Evolutionary conservation across 2,888 invertebrate species (phyloP), one percentile per base, ranked within the genome.

Genomic region (Onchidella celtica): DNA sequence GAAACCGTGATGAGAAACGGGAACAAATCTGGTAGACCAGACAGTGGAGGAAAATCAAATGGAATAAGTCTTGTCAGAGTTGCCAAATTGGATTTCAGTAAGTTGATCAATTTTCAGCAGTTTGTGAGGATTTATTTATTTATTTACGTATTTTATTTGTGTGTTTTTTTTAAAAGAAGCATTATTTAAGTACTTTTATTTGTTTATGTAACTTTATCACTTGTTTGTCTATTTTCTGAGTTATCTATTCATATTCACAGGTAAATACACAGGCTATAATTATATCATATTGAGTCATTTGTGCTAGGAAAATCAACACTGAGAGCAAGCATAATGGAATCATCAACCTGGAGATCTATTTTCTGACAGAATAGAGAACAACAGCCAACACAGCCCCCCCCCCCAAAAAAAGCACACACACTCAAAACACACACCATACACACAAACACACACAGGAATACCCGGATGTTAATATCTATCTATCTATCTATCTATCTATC

Each of bases 21-120:
- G n/a, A 32, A 2, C 66, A 66, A 66, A 32, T 21, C 32, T 36
- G 34, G 21, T 17, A 66, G n/a, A 29, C 66, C 32, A 66, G 34
- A 66, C 34, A 14, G 4, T 3, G 32, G 21, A 11, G 34, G 66
- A 32, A 34, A 14, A 66, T 17, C 34, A 9, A n/a, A 36, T 34
- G 66, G 66, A n/a, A 34, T 66, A 24, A 34, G 32, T 34, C 17
- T 66, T 2, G 17, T 66, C 32, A 29, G 32, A 17, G 11, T 66
- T 66, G 66, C 66, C 14, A 66, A 66, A 32, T 17, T 66, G 34
- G 66, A 66, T 32, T 66, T 66, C 32, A 66, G 66, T 66, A 66
- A 66, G 66, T 66, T 32, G 1, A 17, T 4, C 29, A 24, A 14
- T 4, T 63, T 17, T n/a, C 2, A 9, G 63, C 29, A 29, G 24